These are phyloP conservation scores for Drosophila histrio DNA, from an alignment of 2,888 invertebrate species.

Conservation along the genomic window DNA sequence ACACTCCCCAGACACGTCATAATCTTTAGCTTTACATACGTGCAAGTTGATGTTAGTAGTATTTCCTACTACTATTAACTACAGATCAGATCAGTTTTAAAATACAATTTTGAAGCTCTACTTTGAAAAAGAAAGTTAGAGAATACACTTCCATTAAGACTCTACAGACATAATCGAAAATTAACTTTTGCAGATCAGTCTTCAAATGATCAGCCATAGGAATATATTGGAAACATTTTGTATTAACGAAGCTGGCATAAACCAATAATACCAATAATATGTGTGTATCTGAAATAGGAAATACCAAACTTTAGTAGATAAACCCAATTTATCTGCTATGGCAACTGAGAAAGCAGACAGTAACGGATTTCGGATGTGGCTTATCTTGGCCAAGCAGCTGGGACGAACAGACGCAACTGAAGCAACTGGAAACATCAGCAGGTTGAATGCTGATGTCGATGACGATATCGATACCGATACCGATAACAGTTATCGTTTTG, in stretches of 20 bases:
- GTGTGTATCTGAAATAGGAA: not conserved
- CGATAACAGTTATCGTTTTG: slow-evolving; percentile 35
- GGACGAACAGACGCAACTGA: no score
- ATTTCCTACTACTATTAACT: no score
- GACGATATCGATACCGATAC: slow-evolving; percentile 27
- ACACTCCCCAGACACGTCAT: not conserved
- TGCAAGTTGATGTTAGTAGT: no score
- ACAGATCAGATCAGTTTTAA: no score
- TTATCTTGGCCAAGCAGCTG: slow-evolving; percentile 39
- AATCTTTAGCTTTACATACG: no score
- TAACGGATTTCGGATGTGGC: slow-evolving; percentile 31
- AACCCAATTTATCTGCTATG: not conserved
- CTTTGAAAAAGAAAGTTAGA: no score
- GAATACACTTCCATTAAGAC: no score
- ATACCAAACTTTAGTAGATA: slow-evolving; percentile 2
- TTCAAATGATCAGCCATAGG: no score
- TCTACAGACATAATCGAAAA: not conserved
- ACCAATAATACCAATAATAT: not conserved
- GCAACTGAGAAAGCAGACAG: slow-evolving; percentile 3
- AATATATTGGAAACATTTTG: no score
- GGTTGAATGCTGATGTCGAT: slow-evolving; percentile 2
- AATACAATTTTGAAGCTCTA: no score
- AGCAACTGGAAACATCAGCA: no score
- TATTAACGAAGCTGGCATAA: not conserved
- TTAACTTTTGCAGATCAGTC: not conserved